Evolutionary conservation across 2,113 vertebrate species (phyloP), one percentile per base, ranked within the genome.

Genomic region (Uria aalge): DNA sequence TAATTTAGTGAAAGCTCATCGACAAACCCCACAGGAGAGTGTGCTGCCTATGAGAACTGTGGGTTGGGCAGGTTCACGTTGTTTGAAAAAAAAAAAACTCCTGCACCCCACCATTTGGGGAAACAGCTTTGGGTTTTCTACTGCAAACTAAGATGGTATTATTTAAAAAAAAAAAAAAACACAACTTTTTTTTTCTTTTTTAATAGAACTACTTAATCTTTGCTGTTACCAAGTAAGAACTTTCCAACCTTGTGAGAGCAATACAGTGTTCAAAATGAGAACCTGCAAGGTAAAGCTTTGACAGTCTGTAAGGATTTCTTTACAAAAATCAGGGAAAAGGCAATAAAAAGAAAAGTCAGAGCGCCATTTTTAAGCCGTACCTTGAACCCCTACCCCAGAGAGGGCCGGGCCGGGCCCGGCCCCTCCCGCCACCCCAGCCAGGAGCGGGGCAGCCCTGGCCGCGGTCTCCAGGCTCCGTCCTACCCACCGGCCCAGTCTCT

Each of bases 321-420:
- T 16, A 48, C 12, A 45, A 32, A 81, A 57, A 20, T 7, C 9
- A 8, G 15, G 5, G 5, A 2, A 24, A 27, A 50, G 24, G 60
- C 36, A 40, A 29, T 5, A 26, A 40, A 22, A n/a, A 13, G 3
- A 36, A 38, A 36, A 59, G 12, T 6, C 11, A 40, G 11, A n/a
- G 8, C 12, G 4, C 23, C 11, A 20, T 10, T 47, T 59, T 57
- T 5, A 26, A 26, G 26, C 3, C 17, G 0, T 4, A 12, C 5
- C 6, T 12, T 11, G 7, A 26, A 12, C 3, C 5, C 20, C 59
- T 2, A 2, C 1, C 1, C 34, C 13, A 23, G 10, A 14, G 20
- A n/a, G 20, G 45, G 18, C 6, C 11, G 3, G 22, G 5, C 8
- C 11, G 2, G 20, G 8, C 26, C 5, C 2, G 4, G 50, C 6